Evolutionary conservation across 2,113 vertebrate species (phyloP).

Genomic region (Drymodes brunneopygia): DNA sequence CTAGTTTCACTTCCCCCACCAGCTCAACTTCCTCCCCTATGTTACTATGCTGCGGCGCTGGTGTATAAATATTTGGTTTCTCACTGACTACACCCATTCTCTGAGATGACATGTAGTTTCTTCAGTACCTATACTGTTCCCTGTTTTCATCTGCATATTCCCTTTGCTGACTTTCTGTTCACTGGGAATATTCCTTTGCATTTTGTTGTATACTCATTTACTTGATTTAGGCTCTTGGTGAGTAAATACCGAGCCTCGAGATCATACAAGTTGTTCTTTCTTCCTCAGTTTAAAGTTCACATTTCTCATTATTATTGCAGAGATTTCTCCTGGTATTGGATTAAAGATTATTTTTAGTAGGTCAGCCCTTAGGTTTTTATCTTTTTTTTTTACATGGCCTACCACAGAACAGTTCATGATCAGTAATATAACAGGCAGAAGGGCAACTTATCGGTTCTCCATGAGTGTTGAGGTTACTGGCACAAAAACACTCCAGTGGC

Average conservation of each 20-base stretch:
- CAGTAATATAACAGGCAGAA: background rate
- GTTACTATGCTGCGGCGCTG: background rate
- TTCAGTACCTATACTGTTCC: background rate
- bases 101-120: background rate
- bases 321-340: background rate
- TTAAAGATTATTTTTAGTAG: background rate
- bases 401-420: background rate
- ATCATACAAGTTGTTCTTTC: background rate
- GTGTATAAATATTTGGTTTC: conserved; percentile 30
- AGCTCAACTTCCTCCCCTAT: background rate
- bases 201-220: background rate
- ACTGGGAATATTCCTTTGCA: background rate
- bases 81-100: background rate
- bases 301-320: background rate
- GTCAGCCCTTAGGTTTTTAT: background rate
- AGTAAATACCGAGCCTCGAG: background rate
- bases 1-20: conserved; percentile 25
- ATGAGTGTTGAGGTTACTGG: background rate
- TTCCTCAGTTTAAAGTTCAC: background rate
- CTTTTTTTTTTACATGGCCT: background rate
- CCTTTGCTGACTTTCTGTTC: background rate
- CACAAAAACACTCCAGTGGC: background rate
- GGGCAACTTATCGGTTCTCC: background rate
- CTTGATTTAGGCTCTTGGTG: background rate
- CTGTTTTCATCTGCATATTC: background rate